These are phyloP conservation scores for Harmothoe impar DNA, from an alignment of 2,888 invertebrate species.

Conservation along the genomic window DNA sequence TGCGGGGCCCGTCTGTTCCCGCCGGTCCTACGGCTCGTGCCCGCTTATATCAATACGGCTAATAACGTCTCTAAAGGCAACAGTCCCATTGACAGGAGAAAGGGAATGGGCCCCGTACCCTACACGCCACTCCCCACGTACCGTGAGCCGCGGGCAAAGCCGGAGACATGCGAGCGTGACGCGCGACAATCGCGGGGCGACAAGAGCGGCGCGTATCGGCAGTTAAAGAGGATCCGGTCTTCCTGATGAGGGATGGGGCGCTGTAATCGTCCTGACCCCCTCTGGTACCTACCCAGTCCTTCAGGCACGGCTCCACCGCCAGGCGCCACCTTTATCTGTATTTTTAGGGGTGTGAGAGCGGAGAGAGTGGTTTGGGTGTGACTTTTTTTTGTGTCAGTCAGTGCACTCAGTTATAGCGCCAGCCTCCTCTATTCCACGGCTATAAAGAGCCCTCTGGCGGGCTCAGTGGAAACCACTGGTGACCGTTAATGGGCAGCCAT, in stretches of 20 bases:
- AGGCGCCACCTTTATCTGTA: not conserved
- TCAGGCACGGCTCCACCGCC: not conserved
- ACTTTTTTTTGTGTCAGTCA: not conserved
- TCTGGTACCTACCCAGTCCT: not conserved
- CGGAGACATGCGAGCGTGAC: constrained; percentile 46
- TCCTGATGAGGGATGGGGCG: not conserved
- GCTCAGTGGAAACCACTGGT: not conserved
- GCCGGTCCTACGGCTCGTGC: constrained; percentile 22
- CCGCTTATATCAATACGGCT: constrained; percentile 56
- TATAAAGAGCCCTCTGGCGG: not conserved
- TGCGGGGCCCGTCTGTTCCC: not conserved
- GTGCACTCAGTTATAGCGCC: not conserved
- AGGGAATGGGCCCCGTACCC: not conserved
- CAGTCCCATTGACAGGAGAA: constrained; percentile 25
- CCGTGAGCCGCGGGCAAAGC: not conserved
- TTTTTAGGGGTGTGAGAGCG: not conserved
- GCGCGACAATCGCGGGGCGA: constrained; percentile 25
- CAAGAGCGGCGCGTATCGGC: constrained; percentile 35
- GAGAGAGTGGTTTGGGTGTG: not conserved
- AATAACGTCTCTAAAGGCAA: constrained; percentile 46
- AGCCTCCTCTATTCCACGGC: not conserved
- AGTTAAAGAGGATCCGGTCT: constrained; percentile 17
- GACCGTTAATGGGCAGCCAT: constrained; percentile 23
- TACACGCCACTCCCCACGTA: constrained; percentile 26
- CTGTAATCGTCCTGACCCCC: not conserved